Conservation (phyloP, 1,140 invertebrate genomes). For the Dufourea novaeangliae region DNA sequence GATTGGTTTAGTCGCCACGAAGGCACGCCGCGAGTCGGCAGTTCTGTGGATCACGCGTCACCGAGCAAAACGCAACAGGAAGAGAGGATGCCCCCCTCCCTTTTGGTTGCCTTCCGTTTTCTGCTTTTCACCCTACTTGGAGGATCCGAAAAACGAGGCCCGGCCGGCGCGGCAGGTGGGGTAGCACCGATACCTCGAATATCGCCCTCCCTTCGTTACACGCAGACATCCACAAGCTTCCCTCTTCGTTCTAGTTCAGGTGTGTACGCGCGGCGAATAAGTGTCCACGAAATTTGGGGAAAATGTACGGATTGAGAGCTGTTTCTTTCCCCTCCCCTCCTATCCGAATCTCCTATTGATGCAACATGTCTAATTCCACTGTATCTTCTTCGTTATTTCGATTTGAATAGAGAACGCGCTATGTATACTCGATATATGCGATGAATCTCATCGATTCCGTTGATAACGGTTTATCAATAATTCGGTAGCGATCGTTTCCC, state of each 20-base stretch:
- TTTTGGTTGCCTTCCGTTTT: slow-evolving; percentile 48
- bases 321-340: not conserved
- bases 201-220: slow-evolving; percentile 24
- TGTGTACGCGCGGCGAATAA: slow-evolving; percentile 29
- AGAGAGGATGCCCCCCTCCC: slow-evolving; percentile 35
- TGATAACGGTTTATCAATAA: slow-evolving; percentile 25
- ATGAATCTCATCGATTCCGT: not conserved
- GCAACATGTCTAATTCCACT: not conserved
- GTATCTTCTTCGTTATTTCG: not conserved
- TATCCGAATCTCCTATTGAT: not conserved
- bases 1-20: slow-evolving; percentile 81
- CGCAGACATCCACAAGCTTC: not conserved
- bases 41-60: slow-evolving; percentile 78
- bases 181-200: slow-evolving; percentile 69
- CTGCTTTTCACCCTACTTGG: slow-evolving; percentile 23
- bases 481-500: slow-evolving; percentile 56
- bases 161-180: slow-evolving; percentile 70
- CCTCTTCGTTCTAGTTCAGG: slow-evolving; percentile 38
- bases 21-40: slow-evolving; percentile 73
- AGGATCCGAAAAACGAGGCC: slow-evolving; percentile 61
- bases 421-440: not conserved
- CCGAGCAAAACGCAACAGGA: slow-evolving; percentile 68
- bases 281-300: slow-evolving; percentile 59
- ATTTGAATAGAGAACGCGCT: not conserved
- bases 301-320: slow-evolving; percentile 67